Base-by-base conservation (phyloP, 2,113 vertebrate species). In the Cephalopterus ornatus region DNA sequence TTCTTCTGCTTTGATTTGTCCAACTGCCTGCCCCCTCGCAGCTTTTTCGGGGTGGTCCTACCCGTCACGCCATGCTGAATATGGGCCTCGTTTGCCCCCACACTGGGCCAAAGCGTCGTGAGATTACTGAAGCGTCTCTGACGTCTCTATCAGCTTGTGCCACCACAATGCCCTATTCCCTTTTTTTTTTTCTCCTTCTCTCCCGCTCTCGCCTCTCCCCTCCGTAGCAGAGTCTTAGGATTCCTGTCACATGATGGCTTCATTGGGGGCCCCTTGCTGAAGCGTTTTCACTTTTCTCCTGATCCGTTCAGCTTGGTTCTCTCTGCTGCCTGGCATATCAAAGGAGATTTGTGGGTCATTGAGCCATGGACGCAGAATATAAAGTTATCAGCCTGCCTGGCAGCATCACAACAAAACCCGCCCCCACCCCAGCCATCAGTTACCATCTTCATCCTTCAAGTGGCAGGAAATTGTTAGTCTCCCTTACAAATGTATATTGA, bases 171-270 rank as follows among this genome's bases (percentile, higher is more conserved):
- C 98, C 98, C 98, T 95, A 73, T 89, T 91, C 59, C 76, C 68
- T 77, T 95, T 89, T 94, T 85, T 42, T 39, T 26, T 49, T 47
- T 47, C 41, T 42, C 26, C 95, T 86, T 93, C 97, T 96, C 96
- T 97, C 94, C 73, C 35, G 21, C 93, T 84, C 89, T 53, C 21
- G 39, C 95, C 88, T 97, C 83, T 96, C 91, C 94, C 95, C 89
- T 95, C 91, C 2, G n/a, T 94, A 93, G 97, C 98, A 93, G 94
- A 77, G 95, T 81, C 95, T 98, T 98, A 97, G 97, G 98, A 98
- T 98, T 98, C 98, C 98, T 99, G 98, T 99, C 99, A 99, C 98
- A 99, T 99, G 99, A 99, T 98, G 98, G 98, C 99, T 99, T 99
- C 99, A 99, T 99, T 86, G 94, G 91, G 96, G 95, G 88, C 95